These are phyloP conservation scores for Ceramica pisi DNA, from an alignment of 2,888 invertebrate species.

Conservation along the genomic window DNA sequence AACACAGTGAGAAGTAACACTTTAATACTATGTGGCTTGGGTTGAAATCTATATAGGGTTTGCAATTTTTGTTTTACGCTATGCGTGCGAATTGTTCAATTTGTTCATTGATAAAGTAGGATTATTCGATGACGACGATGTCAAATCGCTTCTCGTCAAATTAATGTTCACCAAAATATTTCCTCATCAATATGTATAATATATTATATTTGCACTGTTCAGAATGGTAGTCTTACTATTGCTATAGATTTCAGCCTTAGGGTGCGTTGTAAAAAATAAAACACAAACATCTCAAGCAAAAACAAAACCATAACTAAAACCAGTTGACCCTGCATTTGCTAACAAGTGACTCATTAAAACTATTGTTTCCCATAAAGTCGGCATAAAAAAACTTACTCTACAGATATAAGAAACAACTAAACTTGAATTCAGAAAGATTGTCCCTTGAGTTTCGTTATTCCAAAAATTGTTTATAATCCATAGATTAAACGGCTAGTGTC, in stretches of 20 bases:
- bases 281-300: slow-evolving; percentile 25
- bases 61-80: slow-evolving; percentile 1
- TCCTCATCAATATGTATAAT: neutral
- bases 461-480: neutral
- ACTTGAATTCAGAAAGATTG: slow-evolving; percentile 11
- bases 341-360: neutral
- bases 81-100: slow-evolving; percentile 5
- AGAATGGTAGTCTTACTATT: neutral
- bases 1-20: slow-evolving; percentile 19
- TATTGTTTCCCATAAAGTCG: neutral
- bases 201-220: neutral
- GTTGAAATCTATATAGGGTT: slow-evolving; percentile 48
- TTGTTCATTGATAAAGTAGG: neutral
- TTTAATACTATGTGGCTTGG: slow-evolving; percentile 36
- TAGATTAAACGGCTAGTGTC: too few relatives aligned
- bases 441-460: neutral
- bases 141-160: neutral
- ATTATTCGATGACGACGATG: neutral
- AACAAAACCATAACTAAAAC: neutral
- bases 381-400: neutral
- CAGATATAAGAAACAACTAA: neutral
- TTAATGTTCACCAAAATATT: neutral
- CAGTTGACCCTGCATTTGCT: neutral
- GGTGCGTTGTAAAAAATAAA: slow-evolving; percentile 20
- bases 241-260: slow-evolving; percentile 48